Evolutionary conservation across 2,113 vertebrate species (phyloP).

Genomic region (Oncorhynchus clarkii): DNA sequence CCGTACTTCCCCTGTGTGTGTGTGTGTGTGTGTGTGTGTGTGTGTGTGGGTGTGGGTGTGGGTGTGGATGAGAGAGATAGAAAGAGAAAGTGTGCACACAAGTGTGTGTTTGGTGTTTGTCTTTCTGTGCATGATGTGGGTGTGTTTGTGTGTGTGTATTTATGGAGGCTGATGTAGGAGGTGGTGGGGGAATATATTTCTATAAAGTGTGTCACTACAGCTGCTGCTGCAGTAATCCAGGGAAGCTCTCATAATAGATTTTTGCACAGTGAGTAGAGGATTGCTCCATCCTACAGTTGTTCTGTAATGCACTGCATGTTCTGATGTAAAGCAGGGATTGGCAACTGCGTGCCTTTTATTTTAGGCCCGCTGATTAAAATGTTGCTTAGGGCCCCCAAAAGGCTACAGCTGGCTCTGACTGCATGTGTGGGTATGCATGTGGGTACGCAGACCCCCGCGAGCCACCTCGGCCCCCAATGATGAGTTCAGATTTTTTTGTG

Average conservation of each 20-base stretch:
- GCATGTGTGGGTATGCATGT: too few relatives aligned
- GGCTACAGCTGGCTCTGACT: too few relatives aligned
- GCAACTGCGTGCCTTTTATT: too few relatives aligned
- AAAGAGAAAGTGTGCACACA: constrained; percentile 24
- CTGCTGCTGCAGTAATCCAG: constrained; percentile 19
- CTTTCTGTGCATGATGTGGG: constrained; percentile 10
- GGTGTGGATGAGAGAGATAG: constrained; percentile 35
- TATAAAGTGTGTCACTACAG: constrained; percentile 34
- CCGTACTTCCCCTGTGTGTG: background rate
- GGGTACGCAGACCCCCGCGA: too few relatives aligned
- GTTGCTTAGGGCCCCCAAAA: too few relatives aligned
- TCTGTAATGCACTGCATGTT: too few relatives aligned
- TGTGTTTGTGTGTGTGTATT: constrained; percentile 51
- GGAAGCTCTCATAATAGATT: constrained; percentile 32
- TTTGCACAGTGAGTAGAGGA: constrained; percentile 14
- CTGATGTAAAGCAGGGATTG: too few relatives aligned
- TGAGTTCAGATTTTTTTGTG: too few relatives aligned
- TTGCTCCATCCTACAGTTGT: background rate
- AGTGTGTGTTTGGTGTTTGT: constrained; percentile 49
- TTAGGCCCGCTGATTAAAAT: too few relatives aligned
- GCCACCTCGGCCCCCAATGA: too few relatives aligned
- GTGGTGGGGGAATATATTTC: constrained; percentile 50
- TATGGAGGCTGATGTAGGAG: constrained; percentile 61
- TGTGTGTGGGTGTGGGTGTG: constrained; percentile 38
- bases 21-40: constrained; percentile 54